Evolutionary conservation across 2,888 invertebrate genomes (phyloP), one percentile per base, ranked within the genome.

Genomic region (Deilephila elpenor): DNA sequence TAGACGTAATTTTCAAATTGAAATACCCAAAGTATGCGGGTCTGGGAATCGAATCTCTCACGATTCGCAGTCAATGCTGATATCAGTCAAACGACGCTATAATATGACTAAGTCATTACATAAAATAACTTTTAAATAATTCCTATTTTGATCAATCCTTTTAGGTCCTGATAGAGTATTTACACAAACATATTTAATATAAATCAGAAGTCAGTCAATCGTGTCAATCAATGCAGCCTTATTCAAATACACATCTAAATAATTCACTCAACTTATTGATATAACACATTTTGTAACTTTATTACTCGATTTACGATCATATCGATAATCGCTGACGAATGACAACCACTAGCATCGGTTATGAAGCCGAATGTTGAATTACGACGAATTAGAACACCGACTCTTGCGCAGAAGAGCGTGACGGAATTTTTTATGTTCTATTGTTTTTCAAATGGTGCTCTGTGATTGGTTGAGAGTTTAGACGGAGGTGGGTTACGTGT

Each of bases 401-500:
- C 81, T 86, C 91, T 81, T 84, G 91, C 90, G 92, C 91, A 88
- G 83, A 86, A 84, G 80, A 81, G 89, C 91, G 91, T 93, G 91
- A 94, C 93, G 92, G 78, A 82, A 87, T 89, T 93, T 94, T 94
- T 94, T 91, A 94, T 89, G 88, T 86, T 92, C 94, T 94, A 94
- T 94, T 94, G 94, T 94, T 93, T 94, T 94, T 94, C 93, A 93
- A 94, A 93, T 87, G 82, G 76, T 78, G 79, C 74, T 32, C 72
- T 77, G 78, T 81, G 81, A 94, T 93, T 94, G 94, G 94, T 73
- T 75, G 77, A 85, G 83, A 80, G 78, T 79, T 79, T 74, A 80
- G 86, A 89, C 85, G 93, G 91, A 90, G 93, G 92, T 84, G 86
- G 87, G 86, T 82, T 84, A 32, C 73, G 86, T 78, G 71, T 72